Evolutionary conservation across 2,888 invertebrate genomes (phyloP), one percentile per base, ranked within the genome.

Genomic region (Spisula solida): DNA sequence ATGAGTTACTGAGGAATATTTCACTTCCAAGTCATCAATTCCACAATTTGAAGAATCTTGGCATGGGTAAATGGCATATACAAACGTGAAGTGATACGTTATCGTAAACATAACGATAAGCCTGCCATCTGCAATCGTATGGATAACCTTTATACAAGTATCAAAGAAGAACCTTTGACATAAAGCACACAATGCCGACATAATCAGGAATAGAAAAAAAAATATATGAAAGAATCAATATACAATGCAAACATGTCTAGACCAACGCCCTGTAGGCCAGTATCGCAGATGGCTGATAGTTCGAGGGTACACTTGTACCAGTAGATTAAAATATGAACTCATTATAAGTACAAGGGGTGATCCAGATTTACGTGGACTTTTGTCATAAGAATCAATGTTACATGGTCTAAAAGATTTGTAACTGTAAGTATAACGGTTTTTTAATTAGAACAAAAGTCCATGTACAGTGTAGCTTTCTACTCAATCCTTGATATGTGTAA

Each of bases 161-260:
- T 75, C 75, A 75, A 75, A 75, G 75, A 75, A 75, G 31, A 0
- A 75, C 34, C 34, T 16, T 31, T 75, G 75, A 75, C 34, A 75
- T 31, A 31, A 75, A 34, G 2, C 75, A 75, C 31, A 75, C 20
- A 10, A 10, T 25, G 25, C 60, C 12, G 25, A 25, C 60, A 66
- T n/a, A 6, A 66, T 66, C 60, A 75, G 31, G 18, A 75, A 34
- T 34, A 31, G 75, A 34, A 75, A 16, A 34, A 75, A 34, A 34
- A 5, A 41, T 75, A 16, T 31, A 18, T 18, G 18, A 31, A 18
- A 31, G 5, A 14, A 14, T 75, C 4, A 31, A 31, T 75, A 75
- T 34, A 25, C 4, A 16, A 75, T 18, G 70, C 14, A 18, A 66
- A 66, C 25, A 25, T 60, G 6, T 66, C 20, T n/a, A n/a, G 60